Conservation (phyloP, 1,140 invertebrate genomes). For the Lepidostoma basale region DNA sequence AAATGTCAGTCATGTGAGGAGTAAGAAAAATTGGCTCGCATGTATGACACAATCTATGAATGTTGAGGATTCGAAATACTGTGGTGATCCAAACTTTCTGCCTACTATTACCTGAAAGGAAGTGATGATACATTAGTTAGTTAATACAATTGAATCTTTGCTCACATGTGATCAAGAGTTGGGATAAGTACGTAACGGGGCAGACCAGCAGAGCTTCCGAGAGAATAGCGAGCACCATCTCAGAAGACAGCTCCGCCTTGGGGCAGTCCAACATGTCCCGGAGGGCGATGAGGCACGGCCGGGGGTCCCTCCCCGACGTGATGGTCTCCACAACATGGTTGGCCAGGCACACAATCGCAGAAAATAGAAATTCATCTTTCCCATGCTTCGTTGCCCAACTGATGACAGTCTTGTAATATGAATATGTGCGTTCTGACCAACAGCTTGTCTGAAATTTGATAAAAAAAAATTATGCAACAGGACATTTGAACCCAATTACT, state of each 20-base stretch:
- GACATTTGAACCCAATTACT: not conserved
- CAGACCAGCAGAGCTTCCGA: constrained; percentile 13
- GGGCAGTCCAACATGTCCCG: constrained; percentile 11
- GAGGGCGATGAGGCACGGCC: constrained; percentile 6
- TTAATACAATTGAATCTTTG: too few species aligned
- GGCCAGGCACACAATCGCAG: constrained; percentile 1
- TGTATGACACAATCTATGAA: too few species aligned
- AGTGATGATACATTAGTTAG: too few species aligned
- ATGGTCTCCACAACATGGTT: constrained; percentile 1
- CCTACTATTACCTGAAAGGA: too few species aligned
- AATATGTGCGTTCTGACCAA: not conserved
- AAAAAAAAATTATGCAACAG: not conserved
- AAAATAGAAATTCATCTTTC: constrained; percentile 11
- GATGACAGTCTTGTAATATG: not conserved
- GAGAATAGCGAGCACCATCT: constrained; percentile 17
- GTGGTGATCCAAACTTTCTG: too few species aligned
- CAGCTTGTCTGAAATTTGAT: not conserved
- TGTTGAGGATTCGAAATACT: too few species aligned
- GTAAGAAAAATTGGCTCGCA: too few species aligned
- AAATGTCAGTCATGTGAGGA: too few species aligned
- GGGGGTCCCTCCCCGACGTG: constrained; percentile 2
- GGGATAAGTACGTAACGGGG: constrained; percentile 9
- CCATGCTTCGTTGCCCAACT: constrained; percentile 21
- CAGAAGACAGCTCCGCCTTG: not conserved
- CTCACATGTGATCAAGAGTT: constrained; percentile 27